Conservation (phyloP, 2,888 invertebrate species). For the Apodemia mormo region DNA sequence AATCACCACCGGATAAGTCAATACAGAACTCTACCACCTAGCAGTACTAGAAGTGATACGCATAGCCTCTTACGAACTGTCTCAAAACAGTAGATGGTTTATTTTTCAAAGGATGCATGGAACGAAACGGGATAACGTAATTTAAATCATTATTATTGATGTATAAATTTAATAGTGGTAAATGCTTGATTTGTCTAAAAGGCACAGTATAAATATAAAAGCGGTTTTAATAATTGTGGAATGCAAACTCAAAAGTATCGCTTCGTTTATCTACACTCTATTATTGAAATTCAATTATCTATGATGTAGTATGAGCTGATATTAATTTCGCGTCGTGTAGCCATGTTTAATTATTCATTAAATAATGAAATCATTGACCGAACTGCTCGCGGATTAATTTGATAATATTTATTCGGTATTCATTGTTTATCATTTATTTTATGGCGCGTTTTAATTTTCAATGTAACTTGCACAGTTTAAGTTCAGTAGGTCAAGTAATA, state of each 20-base stretch:
- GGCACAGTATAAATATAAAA: background rate
- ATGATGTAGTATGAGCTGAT: constrained; percentile 13
- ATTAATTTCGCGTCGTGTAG: constrained; percentile 19
- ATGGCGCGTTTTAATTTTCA: background rate
- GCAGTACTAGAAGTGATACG: no score
- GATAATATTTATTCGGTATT: constrained; percentile 26
- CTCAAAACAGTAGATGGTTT: no score
- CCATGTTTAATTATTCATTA: constrained; percentile 20
- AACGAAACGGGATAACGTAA: no score
- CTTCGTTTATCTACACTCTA: constrained; percentile 3
- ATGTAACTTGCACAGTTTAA: background rate
- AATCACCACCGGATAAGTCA: no score
- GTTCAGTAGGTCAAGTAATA: background rate
- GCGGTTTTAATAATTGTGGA: no score
- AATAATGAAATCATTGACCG: constrained; percentile 23
- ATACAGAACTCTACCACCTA: no score
- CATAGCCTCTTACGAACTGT: no score
- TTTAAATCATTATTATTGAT: no score
- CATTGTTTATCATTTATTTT: constrained; percentile 20
- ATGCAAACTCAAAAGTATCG: no score
- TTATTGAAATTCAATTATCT: constrained; percentile 15
- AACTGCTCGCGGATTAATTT: constrained; percentile 25
- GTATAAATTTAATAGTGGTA: background rate
- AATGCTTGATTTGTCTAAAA: background rate
- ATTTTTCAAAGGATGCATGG: no score